Evolutionary conservation across 53 echinoderm and acorn worm species (phyloP), one percentile per base, ranked within the genome.

Genomic region (Henricia sp.): DNA sequence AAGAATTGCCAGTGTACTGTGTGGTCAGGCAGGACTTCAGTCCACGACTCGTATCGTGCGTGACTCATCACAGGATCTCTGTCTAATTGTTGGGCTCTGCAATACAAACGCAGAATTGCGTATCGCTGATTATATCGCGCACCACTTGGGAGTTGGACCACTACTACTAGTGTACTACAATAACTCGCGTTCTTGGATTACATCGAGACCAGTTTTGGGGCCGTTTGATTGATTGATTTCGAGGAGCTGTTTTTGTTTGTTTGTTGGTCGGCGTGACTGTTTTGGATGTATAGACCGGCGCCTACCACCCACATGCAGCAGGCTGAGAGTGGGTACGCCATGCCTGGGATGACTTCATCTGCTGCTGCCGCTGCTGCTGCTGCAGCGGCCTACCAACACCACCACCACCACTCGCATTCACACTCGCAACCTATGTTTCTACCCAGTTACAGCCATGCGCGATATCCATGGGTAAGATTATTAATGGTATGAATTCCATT

Each of bases 381-480:
- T n/a, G n/a, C n/a, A n/a, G n/a, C n/a, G n/a, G n/a, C n/a, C n/a
- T n/a, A n/a, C n/a, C n/a, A n/a, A 26, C 87, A 86, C 46, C 86
- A 93, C 50, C 90, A 93, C 38, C 95, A 94, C 43, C 94, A 80
- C 64, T 63, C 80, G 6, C 80, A 80, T 44, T 17, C 80, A 48
- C 80, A 82, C 40, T 65, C 88, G 26, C 52, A 30, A n/a, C n/a
- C 93, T 70, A 95, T 95, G 95, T 95, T 95, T 90, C 76, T 95
- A 77, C 93, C 95, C 36, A 93, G 90, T 80, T 95, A 86, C 87
- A 89, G 93, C 71, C 95, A 95, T 70, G 75, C 88, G 29, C 82
- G 93, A 85, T 93, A 93, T 67, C 93, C 95, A 74, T 95, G 95
- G 95, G 95, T 95, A 93, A 89, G 95, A 63, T 44, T 20, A 84